A percentile compares a stretch with the other conserved stretches of the same genome.
Evolutionary conservation across 2,888 invertebrate species (phyloP).

Genomic region (Hydroisotoma schaefferi): DNA sequence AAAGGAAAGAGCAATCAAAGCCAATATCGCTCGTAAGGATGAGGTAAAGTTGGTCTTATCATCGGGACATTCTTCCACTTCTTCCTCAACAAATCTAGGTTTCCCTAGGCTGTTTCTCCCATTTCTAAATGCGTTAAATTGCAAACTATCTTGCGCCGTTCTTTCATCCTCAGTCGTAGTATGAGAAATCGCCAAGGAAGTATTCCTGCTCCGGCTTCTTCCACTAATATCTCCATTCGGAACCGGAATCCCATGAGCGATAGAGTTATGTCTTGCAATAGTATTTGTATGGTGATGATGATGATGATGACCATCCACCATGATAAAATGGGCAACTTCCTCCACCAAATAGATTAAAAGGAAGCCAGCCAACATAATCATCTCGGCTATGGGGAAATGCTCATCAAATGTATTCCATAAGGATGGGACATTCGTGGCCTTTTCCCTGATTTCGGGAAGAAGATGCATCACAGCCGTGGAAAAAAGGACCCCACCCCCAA

Average conservation of each 20-base stretch:
- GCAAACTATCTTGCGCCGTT: too few species aligned
- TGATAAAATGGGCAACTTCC: constrained; percentile 48
- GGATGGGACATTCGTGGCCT: constrained; percentile 11
- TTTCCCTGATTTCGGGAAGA: constrained; percentile 66
- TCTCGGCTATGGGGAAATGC: constrained; percentile 45
- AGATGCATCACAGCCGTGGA: constrained; percentile 70
- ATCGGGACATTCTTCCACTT: constrained; percentile 26
- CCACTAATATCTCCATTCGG: too few species aligned
- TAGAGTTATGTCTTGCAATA: constrained; percentile 39
- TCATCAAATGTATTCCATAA: constrained; percentile 30
- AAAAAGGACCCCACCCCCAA: constrained; percentile 71
- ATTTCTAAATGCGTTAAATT: too few species aligned
- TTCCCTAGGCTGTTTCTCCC: too few species aligned
- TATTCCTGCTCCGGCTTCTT: too few species aligned
- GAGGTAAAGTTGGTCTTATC: constrained; percentile 26
- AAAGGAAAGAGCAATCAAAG: constrained; percentile 67
- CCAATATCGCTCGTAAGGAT: constrained; percentile 38
- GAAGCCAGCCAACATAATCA: constrained; percentile 44
- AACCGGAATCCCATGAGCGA: constrained; percentile 39
- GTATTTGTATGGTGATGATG: constrained; percentile 37
- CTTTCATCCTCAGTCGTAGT: too few species aligned
- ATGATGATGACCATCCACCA: constrained; percentile 37
- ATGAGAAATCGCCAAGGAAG: too few species aligned
- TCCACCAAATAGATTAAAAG: constrained; percentile 45
- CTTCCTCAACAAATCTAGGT: background rate